Percentiles rank a stretch among this genome's conserved stretches.
Evolutionary conservation across 2,888 invertebrate genomes (phyloP).

Genomic region (Anorthoa munda): DNA sequence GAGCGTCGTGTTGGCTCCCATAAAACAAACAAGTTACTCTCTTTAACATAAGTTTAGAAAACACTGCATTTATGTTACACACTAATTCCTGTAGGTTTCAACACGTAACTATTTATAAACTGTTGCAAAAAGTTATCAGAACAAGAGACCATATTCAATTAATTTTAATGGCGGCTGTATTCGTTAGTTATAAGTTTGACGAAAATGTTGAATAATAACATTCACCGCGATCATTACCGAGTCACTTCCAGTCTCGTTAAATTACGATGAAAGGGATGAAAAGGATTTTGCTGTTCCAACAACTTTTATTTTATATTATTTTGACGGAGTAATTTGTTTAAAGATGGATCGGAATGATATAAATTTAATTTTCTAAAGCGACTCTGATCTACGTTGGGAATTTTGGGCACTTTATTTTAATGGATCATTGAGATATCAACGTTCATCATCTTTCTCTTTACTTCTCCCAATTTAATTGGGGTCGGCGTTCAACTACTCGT

Average conservation of each 20-base stretch:
- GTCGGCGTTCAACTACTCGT: too few relatives aligned
- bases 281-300: conserved; percentile 39
- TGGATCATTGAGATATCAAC: background rate
- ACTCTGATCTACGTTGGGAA: background rate
- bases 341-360: conserved; percentile 30
- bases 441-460: too few relatives aligned
- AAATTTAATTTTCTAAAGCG: conserved; percentile 1
- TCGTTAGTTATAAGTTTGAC: conserved; percentile 58
- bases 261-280: conserved; percentile 50
- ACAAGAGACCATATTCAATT: conserved; percentile 45
- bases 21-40: too few relatives aligned
- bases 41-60: too few relatives aligned
- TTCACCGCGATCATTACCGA: conserved; percentile 49
- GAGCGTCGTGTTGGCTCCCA: too few relatives aligned
- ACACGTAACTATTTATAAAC: too few relatives aligned
- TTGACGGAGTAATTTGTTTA: conserved; percentile 31
- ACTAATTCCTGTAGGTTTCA: too few relatives aligned
- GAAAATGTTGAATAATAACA: conserved; percentile 47
- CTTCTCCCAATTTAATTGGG: too few relatives aligned
- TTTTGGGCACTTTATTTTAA: background rate
- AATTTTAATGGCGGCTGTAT: conserved; percentile 54
- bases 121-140: conserved; percentile 26
- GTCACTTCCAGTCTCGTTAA: conserved; percentile 56
- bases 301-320: conserved; percentile 48
- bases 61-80: background rate